Percentiles rank a stretch among this genome's conserved stretches.
Conservation (phyloP, 1,140 invertebrate genomes). For the Brachionus rubens region DNA sequence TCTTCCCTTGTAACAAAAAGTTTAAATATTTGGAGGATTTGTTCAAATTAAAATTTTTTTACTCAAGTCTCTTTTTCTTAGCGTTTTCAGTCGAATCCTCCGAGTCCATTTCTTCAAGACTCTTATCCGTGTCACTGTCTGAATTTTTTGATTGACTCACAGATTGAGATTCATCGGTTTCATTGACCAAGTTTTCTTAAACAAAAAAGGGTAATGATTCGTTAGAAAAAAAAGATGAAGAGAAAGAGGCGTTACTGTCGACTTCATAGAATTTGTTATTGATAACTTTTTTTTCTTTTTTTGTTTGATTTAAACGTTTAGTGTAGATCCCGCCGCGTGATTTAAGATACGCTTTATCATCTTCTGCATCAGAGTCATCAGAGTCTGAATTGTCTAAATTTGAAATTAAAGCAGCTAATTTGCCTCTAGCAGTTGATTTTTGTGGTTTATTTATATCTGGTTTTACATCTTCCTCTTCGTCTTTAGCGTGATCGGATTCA, state of each 20-base stretch:
- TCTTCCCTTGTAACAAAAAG: not conserved
- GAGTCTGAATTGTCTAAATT: constrained; percentile 7
- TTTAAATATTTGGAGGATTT: not conserved
- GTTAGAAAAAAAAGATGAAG: too few species aligned
- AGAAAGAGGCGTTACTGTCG: not conserved
- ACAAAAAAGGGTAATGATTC: not conserved
- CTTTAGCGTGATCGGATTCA: not conserved
- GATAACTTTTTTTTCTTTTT: constrained; percentile 26
- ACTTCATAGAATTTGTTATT: constrained; percentile 23
- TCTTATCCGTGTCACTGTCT: too few species aligned
- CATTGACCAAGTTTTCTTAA: not conserved
- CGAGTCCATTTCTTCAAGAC: too few species aligned
- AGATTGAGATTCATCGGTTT: not conserved
- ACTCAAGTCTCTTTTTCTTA: not conserved
- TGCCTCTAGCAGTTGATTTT: not conserved
- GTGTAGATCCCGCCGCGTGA: not conserved
- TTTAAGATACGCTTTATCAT: not conserved
- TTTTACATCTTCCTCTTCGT: not conserved
- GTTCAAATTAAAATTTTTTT: not conserved
- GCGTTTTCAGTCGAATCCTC: not conserved
- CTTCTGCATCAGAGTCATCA: not conserved
- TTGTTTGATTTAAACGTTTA: constrained; percentile 9
- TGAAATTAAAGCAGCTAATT: not conserved
- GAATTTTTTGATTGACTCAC: not conserved
- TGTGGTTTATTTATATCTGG: not conserved